Percentiles rank a stretch among this genome's conserved stretches.
Evolutionary conservation across 2,888 invertebrate species (phyloP).

Genomic region (Plusia festucae): DNA sequence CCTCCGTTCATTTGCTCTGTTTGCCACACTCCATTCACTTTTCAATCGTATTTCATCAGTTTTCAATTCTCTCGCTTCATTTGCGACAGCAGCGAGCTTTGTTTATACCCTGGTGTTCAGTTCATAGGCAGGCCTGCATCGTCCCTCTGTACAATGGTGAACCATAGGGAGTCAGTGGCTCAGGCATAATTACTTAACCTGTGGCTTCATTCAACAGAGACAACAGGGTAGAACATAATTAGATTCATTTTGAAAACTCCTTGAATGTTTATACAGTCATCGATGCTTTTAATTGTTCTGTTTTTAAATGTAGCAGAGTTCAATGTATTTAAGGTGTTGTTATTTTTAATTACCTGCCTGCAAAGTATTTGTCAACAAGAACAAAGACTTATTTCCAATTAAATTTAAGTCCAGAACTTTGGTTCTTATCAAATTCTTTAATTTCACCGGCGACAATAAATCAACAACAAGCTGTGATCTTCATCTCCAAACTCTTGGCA

Average conservation of each 20-base stretch:
- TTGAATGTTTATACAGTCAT: background rate
- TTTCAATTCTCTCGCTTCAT: conserved; percentile 65
- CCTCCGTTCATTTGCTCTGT: conserved; percentile 53
- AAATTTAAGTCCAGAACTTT: background rate
- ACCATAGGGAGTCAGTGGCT: background rate
- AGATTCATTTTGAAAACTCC: background rate
- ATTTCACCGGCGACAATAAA: background rate
- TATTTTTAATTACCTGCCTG: background rate
- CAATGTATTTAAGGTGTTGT: background rate
- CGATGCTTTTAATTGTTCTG: background rate
- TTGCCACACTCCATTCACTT: conserved; percentile 58
- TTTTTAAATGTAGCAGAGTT: background rate
- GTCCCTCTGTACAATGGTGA: conserved; percentile 6
- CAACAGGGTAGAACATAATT: background rate
- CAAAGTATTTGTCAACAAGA: background rate
- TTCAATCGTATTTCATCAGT: conserved; percentile 64
- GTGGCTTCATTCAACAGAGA: background rate
- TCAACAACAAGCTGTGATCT: background rate
- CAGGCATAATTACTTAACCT: conserved; percentile 1
- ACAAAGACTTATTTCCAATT: background rate
- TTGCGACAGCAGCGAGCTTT: conserved; percentile 55
- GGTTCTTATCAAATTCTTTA: conserved; percentile 1
- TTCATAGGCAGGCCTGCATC: conserved; percentile 12
- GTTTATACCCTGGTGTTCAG: conserved; percentile 42
- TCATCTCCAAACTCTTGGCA: conserved; percentile 45